Conservation (phyloP, 2,797 vertebrate genomes). For the Parambassis ranga region DNA sequence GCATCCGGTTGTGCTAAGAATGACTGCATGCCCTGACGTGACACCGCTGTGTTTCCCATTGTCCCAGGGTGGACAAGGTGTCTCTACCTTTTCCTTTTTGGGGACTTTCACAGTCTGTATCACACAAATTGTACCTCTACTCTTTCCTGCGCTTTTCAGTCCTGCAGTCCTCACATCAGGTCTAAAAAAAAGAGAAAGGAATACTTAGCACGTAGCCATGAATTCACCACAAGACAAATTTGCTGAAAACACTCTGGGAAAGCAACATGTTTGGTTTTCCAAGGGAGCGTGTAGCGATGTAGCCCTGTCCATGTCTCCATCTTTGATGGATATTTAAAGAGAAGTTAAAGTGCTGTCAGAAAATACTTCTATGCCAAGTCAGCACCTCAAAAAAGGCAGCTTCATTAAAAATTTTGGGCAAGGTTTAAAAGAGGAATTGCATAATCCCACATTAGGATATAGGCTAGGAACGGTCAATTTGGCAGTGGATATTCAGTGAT, state of each 20-base stretch:
- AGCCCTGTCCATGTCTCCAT: slow-evolving; percentile 13
- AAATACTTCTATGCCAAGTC: slow-evolving; percentile 33
- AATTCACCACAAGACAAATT: not conserved
- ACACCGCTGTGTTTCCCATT: slow-evolving; percentile 49
- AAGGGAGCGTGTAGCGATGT: not conserved
- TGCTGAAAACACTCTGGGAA: slow-evolving; percentile 23
- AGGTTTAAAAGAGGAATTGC: slow-evolving; percentile 9
- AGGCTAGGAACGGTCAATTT: too few relatives aligned
- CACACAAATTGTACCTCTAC: not conserved
- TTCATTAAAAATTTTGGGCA: slow-evolving; percentile 24
- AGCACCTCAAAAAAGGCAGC: slow-evolving; percentile 13
- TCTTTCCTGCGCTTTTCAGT: slow-evolving; percentile 40
- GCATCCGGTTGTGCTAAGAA: slow-evolving; percentile 22
- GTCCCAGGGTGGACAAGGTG: slow-evolving; percentile 68
- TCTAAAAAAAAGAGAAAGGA: not conserved
- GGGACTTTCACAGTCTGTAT: not conserved
- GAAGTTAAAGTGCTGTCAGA: slow-evolving; percentile 19
- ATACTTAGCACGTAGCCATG: not conserved
- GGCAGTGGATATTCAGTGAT: too few relatives aligned
- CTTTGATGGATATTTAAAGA: slow-evolving; percentile 41
- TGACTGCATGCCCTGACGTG: slow-evolving; percentile 43
- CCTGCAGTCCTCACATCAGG: not conserved
- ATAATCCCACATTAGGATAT: not conserved
- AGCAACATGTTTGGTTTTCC: not conserved
- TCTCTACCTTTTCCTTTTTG: slow-evolving; percentile 57